phyloP scores from a whole-genome alignment of 1,140 invertebrate species.

The Drosophila parabipectinata region DNA sequence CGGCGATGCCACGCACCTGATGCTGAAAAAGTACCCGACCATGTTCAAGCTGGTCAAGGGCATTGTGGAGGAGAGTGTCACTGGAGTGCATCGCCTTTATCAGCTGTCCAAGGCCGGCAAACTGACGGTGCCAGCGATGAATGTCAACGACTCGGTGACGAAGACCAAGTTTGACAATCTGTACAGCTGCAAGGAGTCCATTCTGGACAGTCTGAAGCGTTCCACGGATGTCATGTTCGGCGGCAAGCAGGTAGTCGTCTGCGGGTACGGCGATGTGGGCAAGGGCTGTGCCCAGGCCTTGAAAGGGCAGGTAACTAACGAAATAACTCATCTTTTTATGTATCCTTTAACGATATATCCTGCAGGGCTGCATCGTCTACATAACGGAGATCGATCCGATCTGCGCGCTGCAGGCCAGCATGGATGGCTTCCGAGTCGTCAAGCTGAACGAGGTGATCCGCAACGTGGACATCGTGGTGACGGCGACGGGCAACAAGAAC shows the following conservation, averaged over 20 bases:
- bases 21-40: constrained; percentile 98
- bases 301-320: constrained; percentile 89
- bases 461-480: constrained; percentile 97
- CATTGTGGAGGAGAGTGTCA: constrained; percentile 99
- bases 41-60: constrained; percentile 98
- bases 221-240: constrained; percentile 97
- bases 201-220: constrained; percentile 82
- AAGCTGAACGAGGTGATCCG: constrained; percentile 93
- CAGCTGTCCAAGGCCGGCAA: constrained; percentile 97
- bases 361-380: constrained; percentile 94
- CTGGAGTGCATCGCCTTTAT: constrained; percentile 98
- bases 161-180: constrained; percentile 98
- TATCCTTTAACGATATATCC: not conserved
- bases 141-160: constrained; percentile 99
- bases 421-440: constrained; percentile 98
- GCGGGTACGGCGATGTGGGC: constrained; percentile 99
- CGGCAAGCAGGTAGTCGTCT: constrained; percentile 98
- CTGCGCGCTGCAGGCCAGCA: constrained; percentile 98
- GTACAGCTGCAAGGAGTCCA: constrained; percentile 85
- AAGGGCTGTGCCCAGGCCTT: constrained; percentile 98
- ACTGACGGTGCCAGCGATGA: constrained; percentile 98
- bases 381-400: constrained; percentile 99
- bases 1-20: constrained; percentile 97
- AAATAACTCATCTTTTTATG: not conserved
- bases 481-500: constrained; percentile 98